These are phyloP conservation scores for Benitochromis conjunctus DNA, from an alignment of 2,113 vertebrate species.

Conservation along the genomic window DNA sequence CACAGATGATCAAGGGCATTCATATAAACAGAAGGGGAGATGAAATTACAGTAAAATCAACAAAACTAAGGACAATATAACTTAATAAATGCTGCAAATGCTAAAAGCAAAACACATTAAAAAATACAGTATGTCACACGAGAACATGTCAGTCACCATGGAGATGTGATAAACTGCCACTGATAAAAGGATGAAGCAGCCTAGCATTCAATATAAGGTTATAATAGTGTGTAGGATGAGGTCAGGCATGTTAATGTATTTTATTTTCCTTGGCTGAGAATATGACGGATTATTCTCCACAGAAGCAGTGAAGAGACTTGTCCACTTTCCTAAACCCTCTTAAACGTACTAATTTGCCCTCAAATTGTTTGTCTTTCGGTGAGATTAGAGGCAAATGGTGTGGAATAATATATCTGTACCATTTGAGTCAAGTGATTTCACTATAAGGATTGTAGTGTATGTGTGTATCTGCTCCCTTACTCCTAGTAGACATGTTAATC, in stretches of 20 bases:
- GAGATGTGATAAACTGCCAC: background rate
- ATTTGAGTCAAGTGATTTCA: background rate
- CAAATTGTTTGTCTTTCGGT: background rate
- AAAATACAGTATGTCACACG: background rate
- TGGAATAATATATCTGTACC: background rate
- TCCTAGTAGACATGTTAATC: background rate
- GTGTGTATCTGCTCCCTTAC: background rate
- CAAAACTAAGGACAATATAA: background rate
- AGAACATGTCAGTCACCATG: background rate
- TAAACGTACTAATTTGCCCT: background rate
- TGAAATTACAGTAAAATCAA: background rate
- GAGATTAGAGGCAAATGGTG: background rate
- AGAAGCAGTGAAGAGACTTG: background rate
- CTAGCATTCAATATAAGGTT: background rate
- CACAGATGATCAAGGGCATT: background rate
- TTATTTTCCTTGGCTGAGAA: background rate
- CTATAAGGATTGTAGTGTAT: background rate
- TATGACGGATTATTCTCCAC: background rate
- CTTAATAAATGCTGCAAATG: background rate
- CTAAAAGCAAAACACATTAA: background rate
- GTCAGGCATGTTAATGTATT: background rate
- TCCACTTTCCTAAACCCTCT: background rate
- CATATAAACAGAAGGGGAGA: conserved; percentile 36
- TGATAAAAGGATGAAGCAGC: background rate
- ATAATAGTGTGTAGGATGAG: background rate